These are phyloP conservation scores for Aspiorhynchus laticeps DNA, from an alignment of 2,113 vertebrate species.

Conservation along the genomic window DNA sequence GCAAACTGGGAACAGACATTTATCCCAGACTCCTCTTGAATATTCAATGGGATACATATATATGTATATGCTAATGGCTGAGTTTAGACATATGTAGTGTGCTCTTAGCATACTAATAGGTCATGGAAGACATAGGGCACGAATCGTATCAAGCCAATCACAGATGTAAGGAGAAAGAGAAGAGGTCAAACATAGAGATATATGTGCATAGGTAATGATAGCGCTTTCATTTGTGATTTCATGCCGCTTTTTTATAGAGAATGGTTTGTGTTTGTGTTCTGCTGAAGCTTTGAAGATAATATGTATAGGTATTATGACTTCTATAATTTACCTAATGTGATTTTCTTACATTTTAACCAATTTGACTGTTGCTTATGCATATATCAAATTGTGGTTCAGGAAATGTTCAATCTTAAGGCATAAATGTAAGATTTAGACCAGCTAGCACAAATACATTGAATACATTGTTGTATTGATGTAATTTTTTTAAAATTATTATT, in stretches of 20 bases:
- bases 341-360: not conserved
- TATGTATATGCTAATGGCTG: slow-evolving; percentile 40
- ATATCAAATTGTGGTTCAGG: not conserved
- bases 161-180: slow-evolving; percentile 29
- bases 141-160: slow-evolving; percentile 39
- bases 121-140: slow-evolving; percentile 27
- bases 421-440: not conserved
- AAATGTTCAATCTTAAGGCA: not conserved
- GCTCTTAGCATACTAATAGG: slow-evolving; percentile 52
- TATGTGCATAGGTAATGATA: slow-evolving; percentile 17
- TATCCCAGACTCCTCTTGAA: slow-evolving; percentile 46
- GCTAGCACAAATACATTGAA: not conserved
- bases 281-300: not conserved
- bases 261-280: not conserved
- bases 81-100: slow-evolving; percentile 45
- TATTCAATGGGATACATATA: slow-evolving; percentile 48
- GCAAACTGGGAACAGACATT: slow-evolving; percentile 46
- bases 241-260: not conserved
- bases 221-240: slow-evolving; percentile 8
- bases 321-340: not conserved
- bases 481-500: too few species aligned
- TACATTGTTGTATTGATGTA: too few species aligned
- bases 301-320: not conserved
- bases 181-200: slow-evolving; percentile 35
- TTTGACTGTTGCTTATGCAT: not conserved